Evolutionary conservation across 2,888 invertebrate genomes (phyloP).

Genomic region (Perithous albicinctus): DNA sequence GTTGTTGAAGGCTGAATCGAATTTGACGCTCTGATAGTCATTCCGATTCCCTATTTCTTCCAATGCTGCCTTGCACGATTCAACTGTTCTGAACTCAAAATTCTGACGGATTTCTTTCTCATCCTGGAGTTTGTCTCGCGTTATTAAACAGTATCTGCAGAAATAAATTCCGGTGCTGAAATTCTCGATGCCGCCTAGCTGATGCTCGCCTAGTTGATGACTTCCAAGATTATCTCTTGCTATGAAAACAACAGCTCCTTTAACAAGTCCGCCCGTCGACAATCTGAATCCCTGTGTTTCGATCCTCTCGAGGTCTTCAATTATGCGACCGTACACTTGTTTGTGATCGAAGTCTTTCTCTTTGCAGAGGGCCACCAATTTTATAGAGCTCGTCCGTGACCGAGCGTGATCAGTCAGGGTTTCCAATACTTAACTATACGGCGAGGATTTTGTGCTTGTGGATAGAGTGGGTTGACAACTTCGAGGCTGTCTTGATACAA

Average conservation of each 20-base stretch:
- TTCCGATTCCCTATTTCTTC: slow-evolving; percentile 19
- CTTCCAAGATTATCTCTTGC: slow-evolving; percentile 71
- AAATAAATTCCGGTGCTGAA: slow-evolving; percentile 67
- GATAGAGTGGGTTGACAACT: slow-evolving; percentile 67
- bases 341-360: slow-evolving; percentile 64
- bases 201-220: slow-evolving; percentile 68
- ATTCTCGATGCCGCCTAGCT: no score
- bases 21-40: slow-evolving; percentile 43
- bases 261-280: slow-evolving; percentile 47
- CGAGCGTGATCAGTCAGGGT: slow-evolving; percentile 59
- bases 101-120: slow-evolving; percentile 17
- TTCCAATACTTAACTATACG: slow-evolving; percentile 66
- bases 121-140: slow-evolving; percentile 23
- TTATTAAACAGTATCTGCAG: slow-evolving; percentile 67
- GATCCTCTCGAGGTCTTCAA: slow-evolving; percentile 59
- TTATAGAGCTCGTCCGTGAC: slow-evolving; percentile 61
- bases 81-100: slow-evolving; percentile 35
- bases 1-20: slow-evolving; percentile 40
- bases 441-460: slow-evolving; percentile 67
- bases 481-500: slow-evolving; percentile 71
- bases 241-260: slow-evolving; percentile 64
- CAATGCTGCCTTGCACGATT: slow-evolving; percentile 32
- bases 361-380: slow-evolving; percentile 60
- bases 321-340: slow-evolving; percentile 64
- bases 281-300: slow-evolving; percentile 60